Evolutionary conservation across 2,888 invertebrate species (phyloP).

Genomic region (Pegoplata infirma): DNA sequence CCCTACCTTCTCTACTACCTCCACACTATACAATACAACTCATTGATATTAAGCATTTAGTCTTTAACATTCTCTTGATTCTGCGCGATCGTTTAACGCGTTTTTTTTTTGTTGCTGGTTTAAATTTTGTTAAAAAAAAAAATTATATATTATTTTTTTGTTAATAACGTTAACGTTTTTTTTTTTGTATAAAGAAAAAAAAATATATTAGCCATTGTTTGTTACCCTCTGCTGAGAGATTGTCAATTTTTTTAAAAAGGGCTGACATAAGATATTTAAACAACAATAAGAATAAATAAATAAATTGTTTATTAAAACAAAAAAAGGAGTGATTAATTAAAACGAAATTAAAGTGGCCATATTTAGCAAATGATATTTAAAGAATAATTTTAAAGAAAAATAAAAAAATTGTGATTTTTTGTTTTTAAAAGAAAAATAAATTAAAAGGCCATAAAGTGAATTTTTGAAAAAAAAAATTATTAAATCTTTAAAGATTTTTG

Average conservation of each 20-base stretch:
- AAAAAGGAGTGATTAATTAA: slow-evolving; percentile 11
- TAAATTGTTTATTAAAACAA: background rate
- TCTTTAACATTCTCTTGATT: slow-evolving; percentile 76
- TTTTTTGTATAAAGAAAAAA: background rate
- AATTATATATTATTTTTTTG: slow-evolving; percentile 19
- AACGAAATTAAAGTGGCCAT: slow-evolving; percentile 28
- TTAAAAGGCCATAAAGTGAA: too few species aligned
- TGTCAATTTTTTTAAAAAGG: background rate
- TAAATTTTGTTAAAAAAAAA: too few species aligned
- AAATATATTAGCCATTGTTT: too few species aligned
- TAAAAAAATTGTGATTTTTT: too few species aligned
- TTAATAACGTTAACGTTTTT: slow-evolving; percentile 8
- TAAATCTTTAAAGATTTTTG: too few species aligned
- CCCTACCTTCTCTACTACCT: slow-evolving; percentile 53
- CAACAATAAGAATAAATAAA: too few species aligned
- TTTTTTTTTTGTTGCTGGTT: slow-evolving; percentile 33
- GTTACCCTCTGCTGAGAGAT: background rate
- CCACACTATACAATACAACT: slow-evolving; percentile 56
- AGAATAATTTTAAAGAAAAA: slow-evolving; percentile 3
- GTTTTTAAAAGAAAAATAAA: background rate
- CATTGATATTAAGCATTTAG: slow-evolving; percentile 67
- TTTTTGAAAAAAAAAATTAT: background rate
- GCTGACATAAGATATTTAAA: background rate
- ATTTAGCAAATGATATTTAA: too few species aligned
- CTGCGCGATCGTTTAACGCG: slow-evolving; percentile 72